These are phyloP conservation scores for Urosaurus nigricauda DNA, from an alignment of 2,797 vertebrate species.

Conservation along the genomic window DNA sequence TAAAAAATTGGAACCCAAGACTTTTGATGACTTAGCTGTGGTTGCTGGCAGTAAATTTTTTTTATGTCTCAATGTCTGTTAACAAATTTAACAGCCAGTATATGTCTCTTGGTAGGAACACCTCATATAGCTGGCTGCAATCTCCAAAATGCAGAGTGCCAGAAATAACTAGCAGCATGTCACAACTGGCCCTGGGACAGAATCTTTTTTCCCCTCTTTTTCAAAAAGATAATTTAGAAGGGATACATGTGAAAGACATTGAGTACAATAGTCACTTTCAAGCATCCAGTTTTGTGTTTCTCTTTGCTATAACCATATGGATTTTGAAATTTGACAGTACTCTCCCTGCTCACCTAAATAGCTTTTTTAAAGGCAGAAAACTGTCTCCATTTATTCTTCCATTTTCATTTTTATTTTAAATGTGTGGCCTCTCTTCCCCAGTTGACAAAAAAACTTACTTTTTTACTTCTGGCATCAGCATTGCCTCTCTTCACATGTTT, in stretches of 20 bases:
- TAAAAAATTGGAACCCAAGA: neutral
- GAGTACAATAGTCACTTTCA: neutral
- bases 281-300: neutral
- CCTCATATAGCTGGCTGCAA: constrained; percentile 24
- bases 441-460: neutral
- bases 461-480: too few species aligned
- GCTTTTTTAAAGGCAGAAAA: neutral
- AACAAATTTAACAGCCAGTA: constrained; percentile 18
- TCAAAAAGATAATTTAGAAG: neutral
- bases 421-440: neutral
- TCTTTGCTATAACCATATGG: neutral
- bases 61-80: constrained; percentile 26
- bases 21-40: constrained; percentile 7
- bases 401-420: neutral
- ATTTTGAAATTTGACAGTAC: neutral
- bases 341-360: neutral
- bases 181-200: neutral
- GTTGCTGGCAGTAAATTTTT: constrained; percentile 4
- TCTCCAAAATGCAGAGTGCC: constrained; percentile 7
- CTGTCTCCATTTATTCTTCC: neutral
- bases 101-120: constrained; percentile 7
- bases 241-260: neutral
- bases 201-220: neutral
- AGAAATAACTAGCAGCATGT: constrained; percentile 15
- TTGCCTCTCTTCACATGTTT: too few species aligned